Evolutionary conservation across 2,888 invertebrate genomes (phyloP).

Genomic region (Dolomedes plantarius): DNA sequence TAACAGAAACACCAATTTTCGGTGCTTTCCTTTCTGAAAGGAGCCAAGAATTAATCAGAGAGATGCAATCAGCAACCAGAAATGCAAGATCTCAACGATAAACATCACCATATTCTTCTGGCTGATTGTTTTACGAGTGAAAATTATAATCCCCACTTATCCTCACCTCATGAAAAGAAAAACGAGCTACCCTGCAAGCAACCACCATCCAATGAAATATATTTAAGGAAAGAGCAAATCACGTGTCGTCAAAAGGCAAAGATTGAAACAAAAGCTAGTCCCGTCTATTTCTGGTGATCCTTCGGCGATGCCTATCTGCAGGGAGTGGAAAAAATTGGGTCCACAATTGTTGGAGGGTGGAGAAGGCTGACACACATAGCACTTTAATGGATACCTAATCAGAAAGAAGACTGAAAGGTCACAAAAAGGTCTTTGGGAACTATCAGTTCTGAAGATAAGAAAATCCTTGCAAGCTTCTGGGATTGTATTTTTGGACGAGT

Average conservation of each 20-base stretch:
- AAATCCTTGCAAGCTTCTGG: background rate
- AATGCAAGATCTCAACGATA: background rate
- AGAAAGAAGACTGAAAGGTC: conserved; percentile 31
- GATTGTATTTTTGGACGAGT: background rate
- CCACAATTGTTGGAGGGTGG: conserved; percentile 32
- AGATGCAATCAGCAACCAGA: background rate
- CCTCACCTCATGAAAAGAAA: conserved; percentile 21
- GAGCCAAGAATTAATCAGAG: too few relatives aligned
- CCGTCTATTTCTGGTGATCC: conserved; percentile 5
- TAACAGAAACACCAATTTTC: too few relatives aligned
- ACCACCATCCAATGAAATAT: background rate
- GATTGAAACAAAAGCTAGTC: conserved; percentile 45
- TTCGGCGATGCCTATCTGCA: conserved; percentile 1
- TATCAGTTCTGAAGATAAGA: background rate
- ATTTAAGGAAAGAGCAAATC: conserved; percentile 39
- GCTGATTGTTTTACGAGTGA: too few relatives aligned
- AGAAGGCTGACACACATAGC: conserved; percentile 50
- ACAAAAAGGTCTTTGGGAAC: conserved; percentile 31
- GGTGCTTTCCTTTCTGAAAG: too few relatives aligned
- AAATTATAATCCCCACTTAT: too few relatives aligned
- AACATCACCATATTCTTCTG: too few relatives aligned
- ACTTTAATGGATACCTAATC: conserved; percentile 54
- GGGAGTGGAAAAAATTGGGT: conserved; percentile 27
- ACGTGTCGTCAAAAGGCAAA: conserved; percentile 12
- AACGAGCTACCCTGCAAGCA: background rate